Conservation (phyloP, 2,113 vertebrate species). For the Pseudolaguvia tuberculata region DNA sequence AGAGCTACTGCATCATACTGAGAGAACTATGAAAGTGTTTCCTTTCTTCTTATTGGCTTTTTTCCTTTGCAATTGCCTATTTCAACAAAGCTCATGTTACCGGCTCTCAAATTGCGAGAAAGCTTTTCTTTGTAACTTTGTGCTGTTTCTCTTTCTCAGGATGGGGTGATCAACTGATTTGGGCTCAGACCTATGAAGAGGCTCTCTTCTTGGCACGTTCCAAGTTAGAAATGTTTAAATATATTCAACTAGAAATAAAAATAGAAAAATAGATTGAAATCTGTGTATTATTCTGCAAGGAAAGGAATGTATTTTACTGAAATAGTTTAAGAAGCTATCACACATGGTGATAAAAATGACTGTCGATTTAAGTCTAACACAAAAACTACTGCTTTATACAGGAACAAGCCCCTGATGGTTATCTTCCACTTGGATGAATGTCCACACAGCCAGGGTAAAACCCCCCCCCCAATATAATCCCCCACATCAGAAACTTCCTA, state of each 20-base stretch:
- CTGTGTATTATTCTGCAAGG: neutral
- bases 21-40: neutral
- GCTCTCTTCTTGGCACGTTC: conserved; percentile 79
- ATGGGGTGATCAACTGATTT: conserved; percentile 91
- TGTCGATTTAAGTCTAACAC: neutral
- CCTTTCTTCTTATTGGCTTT: neutral
- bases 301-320: neutral
- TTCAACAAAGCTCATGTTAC: neutral
- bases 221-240: conserved; percentile 61
- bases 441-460: conserved; percentile 82
- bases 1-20: no score
- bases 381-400: conserved; percentile 52
- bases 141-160: conserved; percentile 63
- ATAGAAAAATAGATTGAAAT: neutral
- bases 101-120: neutral
- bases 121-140: neutral
- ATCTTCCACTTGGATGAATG: conserved; percentile 91
- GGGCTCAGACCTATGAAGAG: conserved; percentile 95
- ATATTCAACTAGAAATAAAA: neutral
- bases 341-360: neutral
- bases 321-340: neutral
- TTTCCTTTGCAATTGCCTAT: neutral
- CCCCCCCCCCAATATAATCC: no score
- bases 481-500: neutral
- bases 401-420: conserved; percentile 90